Conservation (phyloP, 1,140 invertebrate genomes). For the Diploscapter pachys region DNA sequence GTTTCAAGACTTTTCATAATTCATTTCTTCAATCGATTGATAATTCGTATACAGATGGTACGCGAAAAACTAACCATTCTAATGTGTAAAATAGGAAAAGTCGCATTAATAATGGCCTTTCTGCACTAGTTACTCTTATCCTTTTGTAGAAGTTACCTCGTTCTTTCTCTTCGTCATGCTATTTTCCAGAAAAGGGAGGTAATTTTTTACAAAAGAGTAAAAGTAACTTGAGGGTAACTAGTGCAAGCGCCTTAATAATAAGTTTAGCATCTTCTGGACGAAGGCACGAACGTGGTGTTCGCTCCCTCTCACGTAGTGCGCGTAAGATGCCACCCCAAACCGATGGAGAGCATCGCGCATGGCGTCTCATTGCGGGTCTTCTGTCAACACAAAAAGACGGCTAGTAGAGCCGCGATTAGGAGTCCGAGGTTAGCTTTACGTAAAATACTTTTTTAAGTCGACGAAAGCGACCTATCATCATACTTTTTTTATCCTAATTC, state of each 20-base stretch:
- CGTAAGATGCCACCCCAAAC: slow-evolving; percentile 49
- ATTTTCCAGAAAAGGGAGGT: too few relatives aligned
- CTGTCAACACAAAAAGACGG: slow-evolving; percentile 48
- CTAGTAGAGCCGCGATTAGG: slow-evolving; percentile 39
- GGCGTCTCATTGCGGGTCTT: slow-evolving; percentile 50
- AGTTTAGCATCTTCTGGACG: slow-evolving; percentile 52
- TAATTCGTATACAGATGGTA: too few relatives aligned
- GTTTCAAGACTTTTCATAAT: neutral
- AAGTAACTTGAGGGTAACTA: neutral
- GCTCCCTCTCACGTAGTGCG: slow-evolving; percentile 41
- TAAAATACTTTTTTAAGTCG: neutral
- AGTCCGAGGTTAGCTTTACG: slow-evolving; percentile 12
- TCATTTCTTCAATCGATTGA: neutral
- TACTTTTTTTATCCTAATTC: neutral
- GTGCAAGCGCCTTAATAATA: neutral
- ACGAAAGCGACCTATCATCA: too few relatives aligned
- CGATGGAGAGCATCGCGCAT: slow-evolving; percentile 51
- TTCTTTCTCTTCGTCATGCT: too few relatives aligned
- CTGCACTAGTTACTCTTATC: too few relatives aligned
- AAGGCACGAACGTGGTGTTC: slow-evolving; percentile 51
- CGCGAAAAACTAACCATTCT: too few relatives aligned
- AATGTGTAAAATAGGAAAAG: too few relatives aligned
- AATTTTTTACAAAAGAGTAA: too few relatives aligned
- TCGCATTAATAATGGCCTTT: too few relatives aligned
- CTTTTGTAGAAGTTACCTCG: too few relatives aligned